Conservation (phyloP, 2,797 vertebrate genomes). For the Mus minutoides region DNA sequence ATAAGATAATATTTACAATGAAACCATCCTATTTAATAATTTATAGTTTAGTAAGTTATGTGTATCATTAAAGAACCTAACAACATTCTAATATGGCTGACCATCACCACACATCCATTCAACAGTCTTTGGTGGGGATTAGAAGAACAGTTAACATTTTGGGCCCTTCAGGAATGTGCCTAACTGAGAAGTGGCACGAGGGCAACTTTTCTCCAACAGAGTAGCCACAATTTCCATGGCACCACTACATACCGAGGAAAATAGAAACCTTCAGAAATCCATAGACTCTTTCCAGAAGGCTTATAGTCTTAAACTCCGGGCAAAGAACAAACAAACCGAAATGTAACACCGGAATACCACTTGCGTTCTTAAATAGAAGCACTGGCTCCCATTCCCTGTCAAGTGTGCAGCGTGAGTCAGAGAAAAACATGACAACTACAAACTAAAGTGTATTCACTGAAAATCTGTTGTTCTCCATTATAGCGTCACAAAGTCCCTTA, state of each 20-base stretch:
- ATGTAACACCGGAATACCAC: not conserved
- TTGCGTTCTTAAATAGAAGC: slow-evolving; percentile 66
- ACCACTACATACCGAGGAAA: slow-evolving; percentile 50
- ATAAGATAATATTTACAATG: not conserved
- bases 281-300: slow-evolving; percentile 59
- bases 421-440: not conserved
- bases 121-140: slow-evolving; percentile 48
- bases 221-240: slow-evolving; percentile 53
- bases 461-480: not conserved
- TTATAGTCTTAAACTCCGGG: slow-evolving; percentile 54
- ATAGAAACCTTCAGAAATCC: slow-evolving; percentile 64
- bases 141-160: slow-evolving; percentile 31
- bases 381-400: not conserved
- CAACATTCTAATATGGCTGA: not conserved
- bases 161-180: slow-evolving; percentile 22
- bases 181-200: not conserved
- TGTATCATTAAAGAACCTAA: not conserved
- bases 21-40: not conserved
- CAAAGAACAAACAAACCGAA: slow-evolving; percentile 68
- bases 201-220: not conserved
- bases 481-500: accelerated
- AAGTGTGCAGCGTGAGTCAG: not conserved
- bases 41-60: not conserved
- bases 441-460: not conserved
- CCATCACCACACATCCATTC: not conserved